phyloP scores from a whole-genome alignment of 2,888 invertebrate species.

The Vannuccia rotundouncinata region DNA sequence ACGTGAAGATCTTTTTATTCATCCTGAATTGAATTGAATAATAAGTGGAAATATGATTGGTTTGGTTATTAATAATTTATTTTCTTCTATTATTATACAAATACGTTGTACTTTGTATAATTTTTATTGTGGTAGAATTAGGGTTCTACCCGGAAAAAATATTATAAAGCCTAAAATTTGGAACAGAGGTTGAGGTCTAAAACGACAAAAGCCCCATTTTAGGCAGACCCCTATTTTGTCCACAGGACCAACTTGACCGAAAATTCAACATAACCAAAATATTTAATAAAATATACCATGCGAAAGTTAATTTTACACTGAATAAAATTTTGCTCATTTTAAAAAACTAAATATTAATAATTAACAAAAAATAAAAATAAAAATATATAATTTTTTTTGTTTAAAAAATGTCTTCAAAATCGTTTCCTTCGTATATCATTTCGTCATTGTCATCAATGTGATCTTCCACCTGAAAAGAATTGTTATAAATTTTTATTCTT shows the following conservation, averaged over 20 bases:
- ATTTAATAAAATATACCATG: neutral
- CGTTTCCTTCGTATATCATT: neutral
- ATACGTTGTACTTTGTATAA: too few species aligned
- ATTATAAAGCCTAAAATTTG: neutral
- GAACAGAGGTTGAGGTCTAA: neutral
- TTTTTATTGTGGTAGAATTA: too few species aligned
- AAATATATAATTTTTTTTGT: too few species aligned
- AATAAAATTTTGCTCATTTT: neutral
- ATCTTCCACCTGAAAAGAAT: conserved; percentile 11
- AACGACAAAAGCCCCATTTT: neutral
- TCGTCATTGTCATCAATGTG: neutral
- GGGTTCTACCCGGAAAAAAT: neutral
- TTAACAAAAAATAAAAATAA: too few species aligned
- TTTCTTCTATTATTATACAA: too few species aligned
- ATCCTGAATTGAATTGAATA: too few species aligned
- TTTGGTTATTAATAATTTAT: too few species aligned
- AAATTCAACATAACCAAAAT: neutral
- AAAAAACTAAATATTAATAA: too few species aligned
- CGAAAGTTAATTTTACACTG: neutral
- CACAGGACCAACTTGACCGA: neutral
- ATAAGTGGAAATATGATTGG: too few species aligned
- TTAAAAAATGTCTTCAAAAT: conserved; percentile 8
- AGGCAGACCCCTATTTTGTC: neutral
- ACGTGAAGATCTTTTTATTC: too few species aligned
- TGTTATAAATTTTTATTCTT: conserved; percentile 9